Evolutionary conservation across 2,113 vertebrate species (phyloP), one percentile per base, ranked within the genome.

Genomic region (Epinephelus fuscoguttatus): DNA sequence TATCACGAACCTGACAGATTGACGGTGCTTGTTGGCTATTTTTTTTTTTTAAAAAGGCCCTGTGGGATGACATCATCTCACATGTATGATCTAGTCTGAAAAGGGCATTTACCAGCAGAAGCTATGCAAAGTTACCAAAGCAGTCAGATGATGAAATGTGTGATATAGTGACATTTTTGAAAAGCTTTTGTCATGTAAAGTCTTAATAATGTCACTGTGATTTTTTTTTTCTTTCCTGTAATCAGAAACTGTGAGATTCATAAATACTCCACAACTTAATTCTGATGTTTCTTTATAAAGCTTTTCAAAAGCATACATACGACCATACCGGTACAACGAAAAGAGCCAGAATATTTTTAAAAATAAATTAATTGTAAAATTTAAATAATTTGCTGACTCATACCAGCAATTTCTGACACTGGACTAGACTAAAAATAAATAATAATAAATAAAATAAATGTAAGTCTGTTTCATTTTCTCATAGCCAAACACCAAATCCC

Each of bases 51-150:
- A 82, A 81, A 37, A 82, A 79, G 37, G 69, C 55, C 87, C 75
- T 71, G 74, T 84, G 60, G 75, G 80, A 85, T 74, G 56, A 59
- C 74, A 68, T 67, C 14, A 49, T 86, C 71, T 84, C 72, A 57
- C 67, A 6, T 87, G 53, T 55, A 18, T 78, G 21, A 82, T 70
- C 52, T 79, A 61, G 49, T 84, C 75, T 91, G 79, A 89, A 90
- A 94, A 93, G 91, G 92, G 82, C 89, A 91, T 94, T 94, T 82
- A 90, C 90, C 89, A 90, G 64, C 75, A 81, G 73, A 78, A 81
- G 74, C 59, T 62, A 18, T 84, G 73, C 71, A 81, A 62, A 77
- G 52, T 73, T 75, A 70, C 14, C 21, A 77, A 88, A 92, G 66
- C 78, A 76, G 88, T 72, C 61, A 85, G 66, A 70, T 74, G 64